Conservation (phyloP, 2,888 invertebrate species). For the Caenorhabditis sp. region DNA sequence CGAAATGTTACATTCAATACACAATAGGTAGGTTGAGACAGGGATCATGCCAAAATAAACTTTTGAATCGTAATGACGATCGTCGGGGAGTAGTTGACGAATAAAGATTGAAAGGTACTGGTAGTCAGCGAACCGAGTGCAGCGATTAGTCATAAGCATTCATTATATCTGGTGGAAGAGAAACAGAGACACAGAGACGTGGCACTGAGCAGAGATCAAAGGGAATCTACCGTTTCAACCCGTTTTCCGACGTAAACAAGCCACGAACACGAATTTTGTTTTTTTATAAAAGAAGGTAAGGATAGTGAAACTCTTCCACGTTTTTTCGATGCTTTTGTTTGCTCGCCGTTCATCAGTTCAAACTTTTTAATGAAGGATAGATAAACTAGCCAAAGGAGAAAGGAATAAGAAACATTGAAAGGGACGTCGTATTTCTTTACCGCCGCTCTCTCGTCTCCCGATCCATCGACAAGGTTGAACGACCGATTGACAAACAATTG, state of each 20-base stretch:
- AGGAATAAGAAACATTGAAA: slow-evolving; percentile 24
- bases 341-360: neutral
- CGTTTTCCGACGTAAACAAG: neutral
- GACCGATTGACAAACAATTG: slow-evolving; percentile 46
- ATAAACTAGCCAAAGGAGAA: neutral
- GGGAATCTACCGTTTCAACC: neutral
- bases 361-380: neutral
- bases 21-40: slow-evolving; percentile 11
- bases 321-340: neutral
- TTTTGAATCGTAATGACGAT: slow-evolving; percentile 11
- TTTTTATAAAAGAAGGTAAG: too few relatives aligned
- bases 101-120: slow-evolving; percentile 8
- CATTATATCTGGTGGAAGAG: slow-evolving; percentile 11
- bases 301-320: slow-evolving; percentile 2
- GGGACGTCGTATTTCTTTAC: slow-evolving; percentile 10
- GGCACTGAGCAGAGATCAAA: neutral
- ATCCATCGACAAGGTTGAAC: slow-evolving; percentile 45
- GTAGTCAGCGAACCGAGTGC: slow-evolving; percentile 14
- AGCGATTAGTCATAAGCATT: slow-evolving; percentile 13
- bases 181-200: neutral
- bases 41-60: slow-evolving; percentile 14
- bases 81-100: neutral
- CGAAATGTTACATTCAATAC: slow-evolving; percentile 5
- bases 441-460: slow-evolving; percentile 11
- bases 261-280: too few relatives aligned